Conservation (phyloP, 2,113 vertebrate genomes). For the Apaloderma vittatum region DNA sequence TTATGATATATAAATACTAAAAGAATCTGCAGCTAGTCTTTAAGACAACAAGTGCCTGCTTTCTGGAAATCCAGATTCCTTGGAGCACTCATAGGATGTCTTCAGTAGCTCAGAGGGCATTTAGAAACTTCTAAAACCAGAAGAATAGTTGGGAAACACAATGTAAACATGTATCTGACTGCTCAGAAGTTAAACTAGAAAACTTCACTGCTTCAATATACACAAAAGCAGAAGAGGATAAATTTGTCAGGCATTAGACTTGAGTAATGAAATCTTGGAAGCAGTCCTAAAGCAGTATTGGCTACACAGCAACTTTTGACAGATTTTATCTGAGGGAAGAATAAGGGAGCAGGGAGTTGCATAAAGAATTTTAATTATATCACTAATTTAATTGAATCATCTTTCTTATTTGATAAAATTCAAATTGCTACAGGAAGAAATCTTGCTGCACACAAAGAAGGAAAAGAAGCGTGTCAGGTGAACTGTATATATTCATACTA, state of each 20-base stretch:
- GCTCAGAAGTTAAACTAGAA: background rate
- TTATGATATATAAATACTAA: background rate
- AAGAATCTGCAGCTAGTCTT: background rate
- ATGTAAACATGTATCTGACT: background rate
- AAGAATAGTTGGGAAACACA: background rate
- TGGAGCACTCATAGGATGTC: background rate
- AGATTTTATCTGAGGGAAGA: background rate
- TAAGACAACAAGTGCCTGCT: background rate
- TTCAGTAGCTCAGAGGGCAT: background rate
- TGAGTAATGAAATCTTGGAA: conserved; percentile 2
- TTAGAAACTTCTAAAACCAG: background rate
- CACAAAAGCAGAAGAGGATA: background rate
- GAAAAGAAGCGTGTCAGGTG: background rate
- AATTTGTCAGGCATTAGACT: background rate
- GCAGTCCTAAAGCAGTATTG: background rate
- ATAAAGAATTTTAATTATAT: background rate
- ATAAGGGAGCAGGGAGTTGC: background rate
- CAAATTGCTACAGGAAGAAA: background rate
- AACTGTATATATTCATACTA: background rate
- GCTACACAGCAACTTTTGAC: background rate
- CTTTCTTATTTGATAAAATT: background rate
- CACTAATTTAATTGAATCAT: background rate
- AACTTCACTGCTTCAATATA: background rate
- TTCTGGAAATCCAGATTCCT: background rate
- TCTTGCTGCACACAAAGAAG: background rate